A percentile compares a stretch with the other conserved stretches of the same genome.
These are phyloP conservation scores for Nowickia ferox DNA, from an alignment of 2,888 invertebrate genomes.

Conservation along the genomic window DNA sequence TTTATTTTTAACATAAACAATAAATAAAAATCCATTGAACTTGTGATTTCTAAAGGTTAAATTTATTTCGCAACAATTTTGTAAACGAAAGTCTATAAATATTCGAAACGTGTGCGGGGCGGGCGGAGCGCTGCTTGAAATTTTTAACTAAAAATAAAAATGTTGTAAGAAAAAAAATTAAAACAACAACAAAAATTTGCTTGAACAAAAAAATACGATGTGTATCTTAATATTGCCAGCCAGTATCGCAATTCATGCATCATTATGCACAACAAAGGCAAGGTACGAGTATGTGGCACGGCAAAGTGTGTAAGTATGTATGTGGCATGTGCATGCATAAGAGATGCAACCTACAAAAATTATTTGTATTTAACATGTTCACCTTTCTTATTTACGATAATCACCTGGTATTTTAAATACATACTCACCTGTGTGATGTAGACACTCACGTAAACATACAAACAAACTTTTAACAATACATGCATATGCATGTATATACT, in stretches of 20 bases:
- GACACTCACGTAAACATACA: background rate
- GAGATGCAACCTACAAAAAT: slow-evolving; percentile 51
- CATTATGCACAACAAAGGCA: slow-evolving; percentile 25
- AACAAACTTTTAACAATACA: background rate
- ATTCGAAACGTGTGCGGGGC: background rate
- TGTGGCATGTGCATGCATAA: slow-evolving; percentile 1
- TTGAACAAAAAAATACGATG: background rate
- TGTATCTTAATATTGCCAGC: slow-evolving; percentile 19
- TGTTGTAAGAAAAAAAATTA: slow-evolving; percentile 4
- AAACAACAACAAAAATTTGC: background rate
- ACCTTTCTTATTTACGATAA: slow-evolving; percentile 65
- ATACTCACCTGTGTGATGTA: slow-evolving; percentile 39
- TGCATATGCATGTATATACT: background rate
- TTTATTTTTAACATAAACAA: background rate
- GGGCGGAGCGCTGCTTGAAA: background rate
- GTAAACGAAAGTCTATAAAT: slow-evolving; percentile 21
- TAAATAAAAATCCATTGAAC: slow-evolving; percentile 28
- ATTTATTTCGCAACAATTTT: background rate
- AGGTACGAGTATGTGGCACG: background rate
- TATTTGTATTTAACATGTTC: slow-evolving; percentile 57
- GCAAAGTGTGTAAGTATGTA: background rate
- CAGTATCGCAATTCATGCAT: slow-evolving; percentile 45
- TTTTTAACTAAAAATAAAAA: slow-evolving; percentile 6
- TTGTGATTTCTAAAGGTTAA: slow-evolving; percentile 13
- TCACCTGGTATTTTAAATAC: slow-evolving; percentile 68